Conservation (phyloP, 2,888 invertebrate genomes). For the Argyresthia goedartella region DNA sequence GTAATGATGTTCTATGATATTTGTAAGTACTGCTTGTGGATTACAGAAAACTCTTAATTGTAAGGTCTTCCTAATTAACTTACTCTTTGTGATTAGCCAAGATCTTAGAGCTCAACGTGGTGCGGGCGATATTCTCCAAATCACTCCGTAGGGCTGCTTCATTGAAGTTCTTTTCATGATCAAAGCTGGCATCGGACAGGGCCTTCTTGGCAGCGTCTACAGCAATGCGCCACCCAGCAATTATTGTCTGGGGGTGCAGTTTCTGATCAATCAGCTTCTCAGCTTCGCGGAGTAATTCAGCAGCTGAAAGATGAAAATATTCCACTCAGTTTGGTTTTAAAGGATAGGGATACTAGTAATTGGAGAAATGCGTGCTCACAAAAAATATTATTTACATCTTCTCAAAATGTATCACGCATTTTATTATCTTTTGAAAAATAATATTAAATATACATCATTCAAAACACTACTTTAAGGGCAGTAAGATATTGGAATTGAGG, state of each 20-base stretch:
- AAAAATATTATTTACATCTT: no score
- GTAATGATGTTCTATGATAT: no score
- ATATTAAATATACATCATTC: no score
- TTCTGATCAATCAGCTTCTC: constrained; percentile 94
- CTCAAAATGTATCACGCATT: no score
- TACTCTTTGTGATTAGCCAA: constrained; percentile 95
- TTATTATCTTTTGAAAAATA: no score
- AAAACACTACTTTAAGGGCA: no score
- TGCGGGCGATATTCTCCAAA: constrained; percentile 95
- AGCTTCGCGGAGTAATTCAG: constrained; percentile 94
- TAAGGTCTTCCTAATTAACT: constrained; percentile 27
- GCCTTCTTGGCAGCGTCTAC: constrained; percentile 87
- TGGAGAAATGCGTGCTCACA: no score
- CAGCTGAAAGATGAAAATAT: constrained; percentile 67
- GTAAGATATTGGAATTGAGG: no score
- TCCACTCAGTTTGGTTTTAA: not conserved
- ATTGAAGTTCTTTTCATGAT: constrained; percentile 81
- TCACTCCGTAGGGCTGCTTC: constrained; percentile 85
- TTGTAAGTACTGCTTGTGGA: no score
- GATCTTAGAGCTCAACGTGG: constrained; percentile 98
- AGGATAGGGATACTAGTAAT: not conserved
- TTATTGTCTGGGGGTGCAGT: constrained; percentile 98
- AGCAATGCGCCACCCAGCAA: constrained; percentile 95
- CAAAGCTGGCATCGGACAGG: constrained; percentile 81
- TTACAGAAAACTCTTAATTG: no score